Evolutionary conservation across 1,140 invertebrate genomes (phyloP), one percentile per base, ranked within the genome.

Genomic region (Drosophila fuyamai): DNA sequence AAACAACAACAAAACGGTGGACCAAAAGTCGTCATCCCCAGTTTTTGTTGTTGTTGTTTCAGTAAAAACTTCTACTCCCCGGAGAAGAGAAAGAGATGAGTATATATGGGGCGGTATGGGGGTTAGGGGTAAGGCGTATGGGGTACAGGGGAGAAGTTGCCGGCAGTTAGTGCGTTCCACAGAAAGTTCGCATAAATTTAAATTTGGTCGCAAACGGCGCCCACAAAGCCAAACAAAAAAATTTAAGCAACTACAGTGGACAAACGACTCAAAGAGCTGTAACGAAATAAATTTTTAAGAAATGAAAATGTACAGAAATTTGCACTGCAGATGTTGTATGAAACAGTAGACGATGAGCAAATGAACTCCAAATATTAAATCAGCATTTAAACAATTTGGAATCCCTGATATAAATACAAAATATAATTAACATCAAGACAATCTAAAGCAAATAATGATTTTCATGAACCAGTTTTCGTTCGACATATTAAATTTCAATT

Each of bases 151-250:
- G 43, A 14, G 12, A 35, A 65, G 66, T 72, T 58, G 73, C 53
- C 81, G 67, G 46, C 65, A 57, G 74, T 85, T 85, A 85, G 82
- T 85, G 79, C 67, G 73, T 68, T 61, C 47, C 60, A 59, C 56
- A 81, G 68, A 61, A 85, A 50, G 61, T 81, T 85, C 81, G 56
- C 79, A 86, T 86, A 86, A 88, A 86, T 86, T 86, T 88, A 79
- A 86, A 86, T 88, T 86, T 88, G 56, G 79, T 81, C 81, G 79
- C 79, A 82, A 81, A 81, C 73, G 53, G 56, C 79, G 73, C 74
- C 76, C 60, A 71, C 70, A 82, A 51, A 74, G 18, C 14, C 14
- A 10, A 47, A 40, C 13, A 44, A 51, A 43, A 78, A 32, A 44
- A 38, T 13, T 61, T 46, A 40, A 68, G 55, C 55, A 54, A 38